Percentiles rank a stretch among this genome's conserved stretches.
Evolutionary conservation across 2,113 vertebrate species (phyloP).

Genomic region (Tautogolabrus adspersus): DNA sequence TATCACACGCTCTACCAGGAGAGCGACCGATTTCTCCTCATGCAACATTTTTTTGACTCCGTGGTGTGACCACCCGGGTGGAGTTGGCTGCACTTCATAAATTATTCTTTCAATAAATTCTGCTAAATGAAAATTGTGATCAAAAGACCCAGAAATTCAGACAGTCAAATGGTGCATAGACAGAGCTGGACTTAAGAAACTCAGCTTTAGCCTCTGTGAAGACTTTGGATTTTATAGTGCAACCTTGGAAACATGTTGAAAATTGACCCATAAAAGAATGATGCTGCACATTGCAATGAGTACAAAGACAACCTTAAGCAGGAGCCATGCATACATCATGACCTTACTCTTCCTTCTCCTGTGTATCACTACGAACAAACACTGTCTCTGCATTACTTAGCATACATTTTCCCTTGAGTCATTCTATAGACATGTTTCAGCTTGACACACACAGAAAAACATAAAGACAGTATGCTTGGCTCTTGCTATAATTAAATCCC

Average conservation of each 20-base stretch:
- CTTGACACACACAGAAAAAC: constrained; percentile 28
- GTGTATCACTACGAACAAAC: constrained; percentile 17
- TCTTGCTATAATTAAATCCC: constrained; percentile 58
- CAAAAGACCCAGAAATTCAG: constrained; percentile 34
- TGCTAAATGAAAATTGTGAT: constrained; percentile 30
- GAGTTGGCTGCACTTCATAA: constrained; percentile 20
- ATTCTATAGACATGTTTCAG: constrained; percentile 37
- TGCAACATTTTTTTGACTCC: constrained; percentile 4
- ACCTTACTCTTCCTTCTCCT: background rate
- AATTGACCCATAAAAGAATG: background rate
- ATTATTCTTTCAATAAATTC: constrained; percentile 40
- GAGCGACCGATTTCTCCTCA: background rate
- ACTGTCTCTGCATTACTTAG: constrained; percentile 51
- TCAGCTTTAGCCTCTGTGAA: background rate
- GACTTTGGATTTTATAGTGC: background rate
- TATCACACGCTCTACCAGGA: background rate
- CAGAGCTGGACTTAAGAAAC: background rate
- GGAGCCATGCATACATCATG: background rate
- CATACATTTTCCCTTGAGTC: constrained; percentile 60
- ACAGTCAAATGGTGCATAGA: constrained; percentile 1
- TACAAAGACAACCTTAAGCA: background rate
- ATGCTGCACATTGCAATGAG: background rate
- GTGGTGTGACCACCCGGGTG: background rate
- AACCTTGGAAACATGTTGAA: background rate
- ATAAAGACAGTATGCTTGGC: constrained; percentile 29